Conservation (phyloP, 2,113 vertebrate genomes). For the Zapus hudsonius region DNA sequence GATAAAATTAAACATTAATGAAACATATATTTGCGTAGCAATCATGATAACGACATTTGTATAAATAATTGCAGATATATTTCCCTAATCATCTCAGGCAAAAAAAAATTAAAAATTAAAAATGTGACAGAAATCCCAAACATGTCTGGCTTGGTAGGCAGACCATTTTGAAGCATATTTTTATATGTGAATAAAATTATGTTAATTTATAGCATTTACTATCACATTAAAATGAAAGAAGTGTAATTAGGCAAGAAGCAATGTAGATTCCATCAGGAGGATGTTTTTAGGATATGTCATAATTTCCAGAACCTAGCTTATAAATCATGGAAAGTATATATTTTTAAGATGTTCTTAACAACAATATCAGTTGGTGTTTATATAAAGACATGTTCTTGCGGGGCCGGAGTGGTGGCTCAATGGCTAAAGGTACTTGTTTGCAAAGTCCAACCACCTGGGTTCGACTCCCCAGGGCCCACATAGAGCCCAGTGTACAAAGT, state of each 20-base stretch:
- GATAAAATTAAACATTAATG: constrained; percentile 69
- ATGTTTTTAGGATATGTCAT: not conserved
- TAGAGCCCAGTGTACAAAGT: too few relatives aligned
- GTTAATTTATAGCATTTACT: constrained; percentile 39
- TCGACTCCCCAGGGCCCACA: too few relatives aligned
- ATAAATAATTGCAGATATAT: constrained; percentile 56
- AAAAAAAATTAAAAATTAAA: not conserved
- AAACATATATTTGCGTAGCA: constrained; percentile 65
- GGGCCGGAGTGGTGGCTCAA: too few relatives aligned
- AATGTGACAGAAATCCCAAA: constrained; percentile 4
- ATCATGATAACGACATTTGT: constrained; percentile 43
- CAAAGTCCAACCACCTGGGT: too few relatives aligned
- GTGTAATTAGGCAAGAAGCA: not conserved
- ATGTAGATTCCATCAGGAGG: not conserved
- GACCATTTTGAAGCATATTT: constrained; percentile 47
- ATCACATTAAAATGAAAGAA: constrained; percentile 49
- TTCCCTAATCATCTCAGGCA: constrained; percentile 34
- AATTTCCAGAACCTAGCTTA: constrained; percentile 8
- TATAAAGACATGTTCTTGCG: not conserved
- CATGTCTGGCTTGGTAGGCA: constrained; percentile 30
- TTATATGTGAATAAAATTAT: constrained; percentile 52
- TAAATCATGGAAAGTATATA: not conserved
- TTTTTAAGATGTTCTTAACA: not conserved
- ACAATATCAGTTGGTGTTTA: not conserved
- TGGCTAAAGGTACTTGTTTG: too few relatives aligned